Evolutionary conservation across 1,140 invertebrate species (phyloP).

Genomic region (Diabrotica undecimpunctata): DNA sequence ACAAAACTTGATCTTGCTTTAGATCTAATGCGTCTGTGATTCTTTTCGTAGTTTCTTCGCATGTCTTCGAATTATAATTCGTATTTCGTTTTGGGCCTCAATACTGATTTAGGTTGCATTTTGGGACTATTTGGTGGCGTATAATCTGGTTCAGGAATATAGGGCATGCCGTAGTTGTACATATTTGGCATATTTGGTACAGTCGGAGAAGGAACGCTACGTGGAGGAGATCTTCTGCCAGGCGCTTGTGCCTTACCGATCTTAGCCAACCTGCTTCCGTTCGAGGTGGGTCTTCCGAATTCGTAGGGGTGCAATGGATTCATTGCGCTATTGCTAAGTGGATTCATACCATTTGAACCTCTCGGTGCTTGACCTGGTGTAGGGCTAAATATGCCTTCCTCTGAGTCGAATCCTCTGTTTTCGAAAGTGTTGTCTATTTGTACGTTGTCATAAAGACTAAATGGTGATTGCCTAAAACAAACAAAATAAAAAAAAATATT

Average conservation of each 20-base stretch:
- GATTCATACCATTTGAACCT: not conserved
- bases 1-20: too few species aligned
- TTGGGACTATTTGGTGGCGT: conserved; percentile 24
- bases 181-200: not conserved
- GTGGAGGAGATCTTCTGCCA: conserved; percentile 21
- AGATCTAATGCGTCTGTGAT: too few species aligned
- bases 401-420: conserved; percentile 11
- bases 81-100: conserved; percentile 25
- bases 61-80: not conserved
- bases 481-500: too few species aligned
- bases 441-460: conserved; percentile 11
- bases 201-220: conserved; percentile 13
- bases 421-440: conserved; percentile 4
- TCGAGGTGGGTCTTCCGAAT: not conserved
- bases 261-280: conserved; percentile 17
- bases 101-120: conserved; percentile 18
- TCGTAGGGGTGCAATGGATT: not conserved
- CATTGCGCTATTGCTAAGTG: conserved; percentile 6
- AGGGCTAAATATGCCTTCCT: not conserved
- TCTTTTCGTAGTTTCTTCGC: too few species aligned
- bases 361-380: not conserved
- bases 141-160: conserved; percentile 29
- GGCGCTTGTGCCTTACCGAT: conserved; percentile 16
- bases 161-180: not conserved
- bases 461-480: conserved; percentile 15